Conservation (phyloP, 2,113 vertebrate genomes). For the Picathartes gymnocephalus region DNA sequence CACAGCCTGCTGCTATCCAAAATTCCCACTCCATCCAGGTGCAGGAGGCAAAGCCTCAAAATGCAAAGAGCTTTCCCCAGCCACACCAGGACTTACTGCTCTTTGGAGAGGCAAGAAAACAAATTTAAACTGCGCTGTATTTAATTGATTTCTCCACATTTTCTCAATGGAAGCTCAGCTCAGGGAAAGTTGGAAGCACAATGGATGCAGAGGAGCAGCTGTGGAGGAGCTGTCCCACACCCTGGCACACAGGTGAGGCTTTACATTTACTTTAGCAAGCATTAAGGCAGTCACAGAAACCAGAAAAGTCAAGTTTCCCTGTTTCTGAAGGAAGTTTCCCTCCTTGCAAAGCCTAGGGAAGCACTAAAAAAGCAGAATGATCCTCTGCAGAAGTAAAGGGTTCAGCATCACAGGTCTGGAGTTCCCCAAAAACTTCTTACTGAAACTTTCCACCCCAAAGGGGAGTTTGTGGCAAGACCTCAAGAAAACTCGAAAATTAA, state of each 20-base stretch:
- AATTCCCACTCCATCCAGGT: neutral
- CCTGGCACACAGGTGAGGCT: neutral
- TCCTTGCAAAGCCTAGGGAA: neutral
- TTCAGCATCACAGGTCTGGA: neutral
- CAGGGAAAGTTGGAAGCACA: neutral
- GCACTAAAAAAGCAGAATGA: neutral
- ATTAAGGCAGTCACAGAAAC: neutral
- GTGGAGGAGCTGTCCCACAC: rapidly evolving
- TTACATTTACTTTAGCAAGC: neutral
- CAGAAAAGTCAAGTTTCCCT: neutral
- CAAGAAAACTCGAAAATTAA: neutral
- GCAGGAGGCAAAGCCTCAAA: neutral
- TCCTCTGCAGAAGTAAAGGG: neutral
- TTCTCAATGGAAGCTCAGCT: neutral
- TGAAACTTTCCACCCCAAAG: neutral
- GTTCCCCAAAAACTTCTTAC: neutral
- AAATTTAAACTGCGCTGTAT: neutral
- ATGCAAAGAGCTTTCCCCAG: neutral
- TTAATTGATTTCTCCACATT: neutral
- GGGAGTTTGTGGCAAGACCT: neutral
- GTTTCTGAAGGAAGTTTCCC: neutral
- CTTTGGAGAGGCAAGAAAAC: neutral
- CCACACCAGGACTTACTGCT: rapidly evolving
- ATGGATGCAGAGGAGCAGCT: neutral
- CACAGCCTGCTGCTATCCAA: neutral